Evolutionary conservation across 2,113 vertebrate genomes (phyloP).

Genomic region (Dasyurus viverrinus): DNA sequence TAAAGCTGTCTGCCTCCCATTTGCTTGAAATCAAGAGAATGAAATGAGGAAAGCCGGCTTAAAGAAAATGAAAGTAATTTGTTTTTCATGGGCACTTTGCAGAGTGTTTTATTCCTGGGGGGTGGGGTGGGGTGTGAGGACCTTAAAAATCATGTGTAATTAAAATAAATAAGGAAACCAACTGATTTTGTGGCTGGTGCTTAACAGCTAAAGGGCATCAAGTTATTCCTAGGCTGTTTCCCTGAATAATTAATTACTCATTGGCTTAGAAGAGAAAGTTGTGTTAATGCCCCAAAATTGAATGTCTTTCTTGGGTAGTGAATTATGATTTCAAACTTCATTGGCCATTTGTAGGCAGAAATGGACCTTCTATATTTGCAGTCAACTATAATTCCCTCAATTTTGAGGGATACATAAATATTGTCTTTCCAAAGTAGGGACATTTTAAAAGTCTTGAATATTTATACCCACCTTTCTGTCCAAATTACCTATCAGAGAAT

Average conservation of each 20-base stretch:
- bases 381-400: not conserved
- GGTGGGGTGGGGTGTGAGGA: not conserved
- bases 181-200: not conserved
- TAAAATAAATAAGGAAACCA: slow-evolving; percentile 33
- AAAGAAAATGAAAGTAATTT: slow-evolving; percentile 77
- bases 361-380: not conserved
- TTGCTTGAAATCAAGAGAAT: not conserved
- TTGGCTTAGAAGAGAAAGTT: slow-evolving; percentile 35
- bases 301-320: not conserved
- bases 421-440: slow-evolving; percentile 62
- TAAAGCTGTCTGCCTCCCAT: not conserved
- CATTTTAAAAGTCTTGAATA: slow-evolving; percentile 39
- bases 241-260: slow-evolving; percentile 5
- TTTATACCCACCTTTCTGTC: slow-evolving; percentile 49
- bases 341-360: slow-evolving; percentile 14
- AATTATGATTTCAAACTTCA: slow-evolving; percentile 43
- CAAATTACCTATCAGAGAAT: not conserved
- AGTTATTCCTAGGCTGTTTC: slow-evolving; percentile 28
- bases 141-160: slow-evolving; percentile 38
- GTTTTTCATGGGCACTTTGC: not conserved
- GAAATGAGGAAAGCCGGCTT: slow-evolving; percentile 26
- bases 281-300: slow-evolving; percentile 3
- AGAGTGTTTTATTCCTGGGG: not conserved
- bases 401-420: slow-evolving; percentile 43
- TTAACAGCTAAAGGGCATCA: not conserved